phyloP scores from a whole-genome alignment of 2,888 invertebrate species.

The Parelbella ahira region DNA sequence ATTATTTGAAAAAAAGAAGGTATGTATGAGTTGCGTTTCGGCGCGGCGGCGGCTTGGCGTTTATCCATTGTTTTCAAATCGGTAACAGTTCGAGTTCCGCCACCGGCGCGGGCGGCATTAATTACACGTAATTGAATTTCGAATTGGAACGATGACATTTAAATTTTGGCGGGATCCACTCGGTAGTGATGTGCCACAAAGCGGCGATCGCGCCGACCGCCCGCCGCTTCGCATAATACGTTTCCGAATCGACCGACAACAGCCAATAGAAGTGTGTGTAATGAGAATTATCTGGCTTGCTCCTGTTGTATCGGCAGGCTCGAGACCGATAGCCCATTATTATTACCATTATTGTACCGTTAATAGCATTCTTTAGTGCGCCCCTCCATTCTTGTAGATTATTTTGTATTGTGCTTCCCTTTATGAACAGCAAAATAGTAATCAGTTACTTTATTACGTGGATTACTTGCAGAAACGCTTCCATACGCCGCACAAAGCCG shows the following conservation, averaged over 20 bases:
- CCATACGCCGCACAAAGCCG: conserved; percentile 21
- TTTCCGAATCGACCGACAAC: conserved; percentile 68
- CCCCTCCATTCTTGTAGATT: conserved; percentile 67
- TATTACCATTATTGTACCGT: conserved; percentile 55
- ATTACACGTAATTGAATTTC: conserved; percentile 84
- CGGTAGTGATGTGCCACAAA: conserved; percentile 74
- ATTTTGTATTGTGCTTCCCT: conserved; percentile 67
- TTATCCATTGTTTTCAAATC: conserved; percentile 69
- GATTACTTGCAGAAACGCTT: conserved; percentile 64
- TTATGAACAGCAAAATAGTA: conserved; percentile 68
- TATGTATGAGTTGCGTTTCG: conserved; percentile 51
- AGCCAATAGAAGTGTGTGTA: conserved; percentile 76
- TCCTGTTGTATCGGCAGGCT: conserved; percentile 72
- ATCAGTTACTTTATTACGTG: conserved; percentile 72
- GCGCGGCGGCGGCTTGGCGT: conserved; percentile 55
- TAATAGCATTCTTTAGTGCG: conserved; percentile 67
- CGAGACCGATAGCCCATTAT: conserved; percentile 36
- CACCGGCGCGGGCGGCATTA: conserved; percentile 75
- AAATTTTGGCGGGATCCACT: conserved; percentile 73
- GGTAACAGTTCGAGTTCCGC: conserved; percentile 66
- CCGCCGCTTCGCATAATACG: conserved; percentile 68
- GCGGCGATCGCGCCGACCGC: conserved; percentile 68
- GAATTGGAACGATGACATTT: conserved; percentile 84
- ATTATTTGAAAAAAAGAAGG: conserved; percentile 36
- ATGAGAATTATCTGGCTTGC: conserved; percentile 78